phyloP scores from a whole-genome alignment of 2,113 vertebrate genomes.

The Cyanistes caeruleus region DNA sequence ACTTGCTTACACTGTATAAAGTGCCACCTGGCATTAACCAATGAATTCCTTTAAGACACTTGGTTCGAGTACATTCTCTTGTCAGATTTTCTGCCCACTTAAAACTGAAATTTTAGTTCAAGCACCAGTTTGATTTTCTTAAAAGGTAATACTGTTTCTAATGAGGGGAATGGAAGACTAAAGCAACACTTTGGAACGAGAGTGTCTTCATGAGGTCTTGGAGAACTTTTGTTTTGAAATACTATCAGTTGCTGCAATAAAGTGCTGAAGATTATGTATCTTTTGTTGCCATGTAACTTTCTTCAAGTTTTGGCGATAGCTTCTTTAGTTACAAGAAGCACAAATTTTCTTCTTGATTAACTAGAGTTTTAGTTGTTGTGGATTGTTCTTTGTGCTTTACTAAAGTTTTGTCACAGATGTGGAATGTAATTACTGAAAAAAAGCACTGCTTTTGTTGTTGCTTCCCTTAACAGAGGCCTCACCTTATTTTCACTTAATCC shows the following conservation, averaged over 20 bases:
- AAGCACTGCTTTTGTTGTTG: conserved; percentile 33
- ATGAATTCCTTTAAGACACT: neutral
- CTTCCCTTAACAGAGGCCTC: conserved; percentile 53
- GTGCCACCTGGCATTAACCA: neutral
- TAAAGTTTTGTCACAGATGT: conserved; percentile 32
- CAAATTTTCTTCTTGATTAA: neutral
- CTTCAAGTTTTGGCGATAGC: neutral
- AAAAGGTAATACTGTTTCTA: neutral
- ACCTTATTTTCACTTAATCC: conserved; percentile 57
- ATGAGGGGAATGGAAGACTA: neutral
- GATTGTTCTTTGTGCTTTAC: conserved; percentile 22
- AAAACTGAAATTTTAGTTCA: neutral
- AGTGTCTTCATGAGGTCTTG: neutral
- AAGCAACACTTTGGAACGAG: neutral
- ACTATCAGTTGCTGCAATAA: neutral
- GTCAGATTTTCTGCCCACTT: neutral
- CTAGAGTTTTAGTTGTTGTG: neutral
- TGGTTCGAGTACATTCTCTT: neutral
- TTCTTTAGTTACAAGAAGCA: neutral
- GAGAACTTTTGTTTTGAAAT: conserved; percentile 69
- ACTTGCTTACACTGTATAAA: neutral
- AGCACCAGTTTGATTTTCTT: neutral
- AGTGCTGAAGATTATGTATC: conserved; percentile 36
- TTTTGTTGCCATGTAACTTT: neutral
- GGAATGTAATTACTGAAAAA: conserved; percentile 29